Percentiles rank a stretch among this genome's conserved stretches.
These are phyloP conservation scores for Stomatorhinus ivindoensis DNA, from an alignment of 2,113 vertebrate species.

Conservation along the genomic window DNA sequence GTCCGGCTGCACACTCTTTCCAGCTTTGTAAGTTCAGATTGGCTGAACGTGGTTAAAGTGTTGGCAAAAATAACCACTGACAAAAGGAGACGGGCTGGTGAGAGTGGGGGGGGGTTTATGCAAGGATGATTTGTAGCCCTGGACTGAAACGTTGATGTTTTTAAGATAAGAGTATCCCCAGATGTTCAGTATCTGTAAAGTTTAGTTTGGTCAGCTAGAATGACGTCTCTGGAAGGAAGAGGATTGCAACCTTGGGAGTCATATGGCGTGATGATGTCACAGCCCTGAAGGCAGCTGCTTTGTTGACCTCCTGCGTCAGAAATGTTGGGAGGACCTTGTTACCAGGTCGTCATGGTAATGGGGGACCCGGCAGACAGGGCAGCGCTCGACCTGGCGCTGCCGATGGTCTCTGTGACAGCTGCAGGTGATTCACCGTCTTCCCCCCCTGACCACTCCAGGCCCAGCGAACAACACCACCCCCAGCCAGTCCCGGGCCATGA, in stretches of 20 bases:
- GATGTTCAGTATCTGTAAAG: background rate
- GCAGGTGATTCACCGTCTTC: background rate
- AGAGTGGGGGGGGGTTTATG: background rate
- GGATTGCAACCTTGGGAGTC: background rate
- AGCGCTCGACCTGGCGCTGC: background rate
- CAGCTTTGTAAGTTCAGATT: background rate
- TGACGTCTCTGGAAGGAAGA: background rate
- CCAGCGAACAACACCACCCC: slow-evolving; percentile 56
- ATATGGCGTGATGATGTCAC: background rate
- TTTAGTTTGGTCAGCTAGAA: background rate
- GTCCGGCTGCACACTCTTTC: background rate
- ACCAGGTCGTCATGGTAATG: background rate
- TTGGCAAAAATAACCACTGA: background rate
- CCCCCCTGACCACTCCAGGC: background rate
- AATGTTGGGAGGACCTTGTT: background rate
- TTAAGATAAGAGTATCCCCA: background rate
- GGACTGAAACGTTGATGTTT: background rate
- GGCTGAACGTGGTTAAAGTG: background rate
- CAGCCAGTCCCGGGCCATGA: slow-evolving; percentile 77
- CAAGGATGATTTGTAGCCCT: too few relatives aligned
- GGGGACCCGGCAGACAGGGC: background rate
- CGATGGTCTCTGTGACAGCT: background rate
- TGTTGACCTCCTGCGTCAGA: background rate
- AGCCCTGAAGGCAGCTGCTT: background rate
- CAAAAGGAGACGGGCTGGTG: background rate